Base-by-base conservation (phyloP, 2,888 invertebrate species). In the Cotesia congregata region DNA sequence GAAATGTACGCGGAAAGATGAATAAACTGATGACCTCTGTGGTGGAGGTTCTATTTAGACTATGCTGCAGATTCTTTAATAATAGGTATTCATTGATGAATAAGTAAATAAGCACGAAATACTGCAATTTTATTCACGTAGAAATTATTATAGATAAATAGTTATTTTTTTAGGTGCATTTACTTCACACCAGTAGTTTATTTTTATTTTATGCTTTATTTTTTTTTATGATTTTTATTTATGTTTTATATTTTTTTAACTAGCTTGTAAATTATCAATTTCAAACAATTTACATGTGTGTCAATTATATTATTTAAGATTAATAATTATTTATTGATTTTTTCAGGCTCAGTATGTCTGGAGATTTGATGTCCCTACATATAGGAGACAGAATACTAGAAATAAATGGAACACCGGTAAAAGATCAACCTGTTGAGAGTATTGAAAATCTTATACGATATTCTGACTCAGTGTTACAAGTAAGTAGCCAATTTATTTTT, bases 381-480 rank as follows among this genome's bases (percentile, higher is more conserved):
- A 94, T 97, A 83, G 98, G 98, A n/a, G 98, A 98, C 90, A 92
- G 94, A 85, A 96, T 98, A 81, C 91, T 98, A 80, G 98, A 98
- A 91, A 96, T 98, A 70, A 97, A 98, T 91, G 97, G 98, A 1
- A 93, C 95, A 0, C 95, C 97, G 0, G 95, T 97, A 0, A 93
- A 93, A 85, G 95, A 95, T 86, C 93, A 94, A 73, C 94, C 95
- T 0, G 91, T 96, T 69, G 94, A 95, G 79, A 96, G 94, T 82
- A 94, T 95, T 75, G 95, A 96, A 88, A 93, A 93, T 87, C 91
- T 94, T 50, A 92, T 96, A 76, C 91, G 93, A 78, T 93, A 93
- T 84, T 93, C 95, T 0, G 94, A 95, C 83, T 92, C 94, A 75
- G 93, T 94, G 78, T 89, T 96, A 77, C 95, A 97, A 92, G 95